Evolutionary conservation across 2,888 invertebrate genomes (phyloP).

Genomic region (Coleophora flavipennella): DNA sequence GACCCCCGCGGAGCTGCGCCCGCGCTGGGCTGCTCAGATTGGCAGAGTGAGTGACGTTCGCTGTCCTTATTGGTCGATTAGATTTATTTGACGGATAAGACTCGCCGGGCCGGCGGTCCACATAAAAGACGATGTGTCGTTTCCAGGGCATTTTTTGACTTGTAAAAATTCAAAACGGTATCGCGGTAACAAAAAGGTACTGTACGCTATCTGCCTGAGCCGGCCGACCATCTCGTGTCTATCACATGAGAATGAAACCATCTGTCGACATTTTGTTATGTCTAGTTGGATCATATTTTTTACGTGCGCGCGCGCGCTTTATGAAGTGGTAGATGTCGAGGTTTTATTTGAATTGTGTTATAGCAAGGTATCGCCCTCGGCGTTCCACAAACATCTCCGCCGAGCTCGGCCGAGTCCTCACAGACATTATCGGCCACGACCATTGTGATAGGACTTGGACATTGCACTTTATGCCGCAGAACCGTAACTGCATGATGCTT

Average conservation of each 20-base stretch:
- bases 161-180: conserved; percentile 60
- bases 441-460: conserved; percentile 29
- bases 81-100: conserved; percentile 68
- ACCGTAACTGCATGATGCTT: conserved; percentile 5
- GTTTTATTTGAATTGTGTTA: conserved; percentile 48
- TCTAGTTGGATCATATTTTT: conserved; percentile 30
- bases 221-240: conserved; percentile 38
- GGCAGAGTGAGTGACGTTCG: conserved; percentile 69
- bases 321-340: conserved; percentile 35
- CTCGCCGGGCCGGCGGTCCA: conserved; percentile 43
- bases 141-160: conserved; percentile 49
- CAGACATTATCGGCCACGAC: conserved; percentile 32
- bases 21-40: conserved; percentile 47
- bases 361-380: conserved; percentile 42
- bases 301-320: conserved; percentile 40
- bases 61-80: conserved; percentile 70
- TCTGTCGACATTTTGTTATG: conserved; percentile 57
- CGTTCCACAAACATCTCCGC: conserved; percentile 38
- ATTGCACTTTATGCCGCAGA: conserved; percentile 27
- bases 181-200: conserved; percentile 47
- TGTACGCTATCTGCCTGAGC: conserved; percentile 36
- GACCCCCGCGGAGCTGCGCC: conserved; percentile 59
- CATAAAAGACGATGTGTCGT: conserved; percentile 62
- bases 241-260: conserved; percentile 64
- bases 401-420: conserved; percentile 30